Percentiles rank a stretch among this genome's conserved stretches.
Conservation (phyloP, 2,888 invertebrate genomes). For the Himalopsyche tibetana region DNA sequence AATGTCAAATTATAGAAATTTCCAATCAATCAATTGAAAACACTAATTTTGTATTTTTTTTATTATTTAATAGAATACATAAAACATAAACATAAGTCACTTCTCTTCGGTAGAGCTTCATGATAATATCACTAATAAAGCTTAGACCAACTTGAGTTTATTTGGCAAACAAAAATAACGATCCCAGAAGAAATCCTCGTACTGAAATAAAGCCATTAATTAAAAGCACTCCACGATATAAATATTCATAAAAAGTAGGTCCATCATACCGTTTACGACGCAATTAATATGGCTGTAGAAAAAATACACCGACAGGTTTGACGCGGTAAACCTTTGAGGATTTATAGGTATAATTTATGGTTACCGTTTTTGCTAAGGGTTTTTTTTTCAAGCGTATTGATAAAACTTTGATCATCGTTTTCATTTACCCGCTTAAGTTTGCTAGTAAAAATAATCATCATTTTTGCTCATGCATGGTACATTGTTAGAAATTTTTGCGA, state of each 20-base stretch:
- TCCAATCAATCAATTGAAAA: too few species aligned
- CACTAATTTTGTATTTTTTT: too few species aligned
- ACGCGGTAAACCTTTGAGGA: neutral
- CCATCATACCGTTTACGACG: constrained; percentile 29
- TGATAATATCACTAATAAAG: constrained; percentile 13
- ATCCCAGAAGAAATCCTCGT: neutral
- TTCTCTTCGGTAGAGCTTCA: neutral
- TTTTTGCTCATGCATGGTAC: too few species aligned
- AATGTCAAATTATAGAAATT: too few species aligned
- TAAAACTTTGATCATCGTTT: too few species aligned
- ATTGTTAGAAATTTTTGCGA: too few species aligned
- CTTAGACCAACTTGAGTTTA: neutral
- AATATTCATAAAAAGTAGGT: constrained; percentile 24
- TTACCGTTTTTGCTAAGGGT: too few species aligned
- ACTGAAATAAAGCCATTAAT: constrained; percentile 8
- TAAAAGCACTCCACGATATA: constrained; percentile 6
- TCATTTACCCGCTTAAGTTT: too few species aligned
- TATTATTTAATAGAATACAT: too few species aligned
- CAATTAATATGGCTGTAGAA: constrained; percentile 22
- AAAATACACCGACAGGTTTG: neutral
- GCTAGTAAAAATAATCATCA: too few species aligned
- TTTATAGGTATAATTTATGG: constrained; percentile 24
- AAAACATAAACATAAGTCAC: neutral
- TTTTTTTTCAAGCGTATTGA: too few species aligned
- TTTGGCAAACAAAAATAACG: constrained; percentile 10